Evolutionary conservation across 1,140 invertebrate genomes (phyloP).

Genomic region (Zaprionus capensis): DNA sequence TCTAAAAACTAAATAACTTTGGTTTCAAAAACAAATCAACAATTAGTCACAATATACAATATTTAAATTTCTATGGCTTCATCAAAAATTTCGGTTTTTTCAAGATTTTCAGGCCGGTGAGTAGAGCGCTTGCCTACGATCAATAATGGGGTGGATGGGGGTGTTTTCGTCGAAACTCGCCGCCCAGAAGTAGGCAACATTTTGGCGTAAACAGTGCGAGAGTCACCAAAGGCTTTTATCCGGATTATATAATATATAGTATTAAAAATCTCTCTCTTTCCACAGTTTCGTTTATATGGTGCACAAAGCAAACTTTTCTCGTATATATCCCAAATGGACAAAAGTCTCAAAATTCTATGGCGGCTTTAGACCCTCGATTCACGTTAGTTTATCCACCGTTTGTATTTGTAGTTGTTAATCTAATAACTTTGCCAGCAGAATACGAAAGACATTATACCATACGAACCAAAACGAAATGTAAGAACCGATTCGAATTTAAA

Average conservation of each 20-base stretch:
- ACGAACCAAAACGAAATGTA: not conserved
- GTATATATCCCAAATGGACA: not conserved
- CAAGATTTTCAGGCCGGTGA: not conserved
- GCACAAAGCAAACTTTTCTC: not conserved
- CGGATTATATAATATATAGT: too few relatives aligned
- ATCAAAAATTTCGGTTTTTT: not conserved
- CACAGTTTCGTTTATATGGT: not conserved
- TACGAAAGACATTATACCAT: not conserved
- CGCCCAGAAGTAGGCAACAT: too few relatives aligned
- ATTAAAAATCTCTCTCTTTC: not conserved
- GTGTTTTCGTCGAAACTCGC: too few relatives aligned
- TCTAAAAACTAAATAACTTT: not conserved
- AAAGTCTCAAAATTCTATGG: not conserved
- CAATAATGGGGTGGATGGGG: not conserved
- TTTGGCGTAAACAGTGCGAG: too few relatives aligned
- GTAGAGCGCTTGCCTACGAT: not conserved
- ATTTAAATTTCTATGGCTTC: constrained; percentile 4
- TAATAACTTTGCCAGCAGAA: not conserved
- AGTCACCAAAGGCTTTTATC: too few relatives aligned
- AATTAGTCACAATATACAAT: not conserved
- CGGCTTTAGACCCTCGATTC: not conserved
- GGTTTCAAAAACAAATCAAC: not conserved
- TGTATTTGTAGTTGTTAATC: not conserved
- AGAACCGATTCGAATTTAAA: not conserved
- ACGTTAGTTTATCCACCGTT: not conserved